Base-by-base conservation (phyloP, 1,140 invertebrate species). In the Chelonus insularis region DNA sequence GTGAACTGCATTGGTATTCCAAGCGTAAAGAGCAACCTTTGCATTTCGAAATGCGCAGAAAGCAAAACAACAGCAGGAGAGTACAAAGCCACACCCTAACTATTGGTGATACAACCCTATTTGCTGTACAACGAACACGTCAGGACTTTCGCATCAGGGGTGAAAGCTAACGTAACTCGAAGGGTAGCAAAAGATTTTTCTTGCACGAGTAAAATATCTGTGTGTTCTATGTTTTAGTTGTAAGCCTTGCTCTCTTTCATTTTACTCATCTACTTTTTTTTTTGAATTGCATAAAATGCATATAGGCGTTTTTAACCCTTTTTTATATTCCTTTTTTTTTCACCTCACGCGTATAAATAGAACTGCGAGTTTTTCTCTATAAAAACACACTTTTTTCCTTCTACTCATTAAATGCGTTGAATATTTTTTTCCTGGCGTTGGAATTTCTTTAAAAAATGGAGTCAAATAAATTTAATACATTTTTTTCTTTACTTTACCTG, bases 11-110 rank as follows among this genome's bases (percentile, higher is more conserved):
- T 72, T 62, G 69, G 59, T 68, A 73, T 71, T 71, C 64, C 60
- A 21, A 43, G 62, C 50, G 63, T 63, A 65, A 71, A 71, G 65
- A 66, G 66, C 64, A 63, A 69, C 67, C 61, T 69, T 72, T 71
- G 72, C 70, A 70, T 71, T 72, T 71, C 71, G 63, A 45, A 66
- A 72, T 71, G 71, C 61, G 60, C 62, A 52, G 16, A 39, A 25
- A 57, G 39, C n/a, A 36, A 43, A n/a, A 57, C 23, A 23, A 45
- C 52, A 20, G 21, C 12, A 45, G 29, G 25, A 45, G 41, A 23
- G n/a, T 25, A 50, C 9, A 25, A 20, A 25, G 54, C 23, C 37
- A 45, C 11, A 56, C 55, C 55, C 37, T 32, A 43, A 43, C 41
- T 43, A 43, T 18, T 43, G 41, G 12, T 5, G 2, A 43, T 20